These are phyloP conservation scores for Dilophus febrilis DNA, from an alignment of 2,888 invertebrate species.

Conservation along the genomic window DNA sequence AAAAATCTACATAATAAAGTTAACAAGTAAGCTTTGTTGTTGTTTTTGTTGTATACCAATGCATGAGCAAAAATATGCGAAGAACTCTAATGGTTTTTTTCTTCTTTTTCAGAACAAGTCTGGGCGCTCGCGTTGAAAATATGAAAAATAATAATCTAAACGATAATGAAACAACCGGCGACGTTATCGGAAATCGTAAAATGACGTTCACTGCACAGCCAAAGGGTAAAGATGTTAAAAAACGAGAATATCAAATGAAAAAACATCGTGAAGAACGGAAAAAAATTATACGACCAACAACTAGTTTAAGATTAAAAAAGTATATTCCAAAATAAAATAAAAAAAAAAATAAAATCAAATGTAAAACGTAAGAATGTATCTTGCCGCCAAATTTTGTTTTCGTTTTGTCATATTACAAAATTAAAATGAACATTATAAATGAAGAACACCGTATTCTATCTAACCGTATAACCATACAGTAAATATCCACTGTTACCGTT, in stretches of 20 bases:
- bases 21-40: constrained; percentile 29
- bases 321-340: constrained; percentile 23
- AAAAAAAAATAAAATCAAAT: no score
- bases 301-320: constrained; percentile 28
- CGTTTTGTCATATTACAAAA: no score
- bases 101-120: constrained; percentile 39
- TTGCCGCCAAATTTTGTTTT: no score
- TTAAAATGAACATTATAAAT: no score
- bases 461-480: constrained; percentile 42
- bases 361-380: no score
- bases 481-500: constrained; percentile 77
- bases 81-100: constrained; percentile 4
- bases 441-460: not conserved
- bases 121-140: constrained; percentile 49
- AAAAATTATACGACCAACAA: constrained; percentile 40
- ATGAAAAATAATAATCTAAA: constrained; percentile 14
- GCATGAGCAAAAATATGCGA: not conserved
- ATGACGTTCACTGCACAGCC: constrained; percentile 57
- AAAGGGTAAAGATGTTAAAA: constrained; percentile 36
- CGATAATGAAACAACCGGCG: constrained; percentile 31
- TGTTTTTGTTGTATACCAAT: no score
- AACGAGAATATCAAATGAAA: constrained; percentile 40
- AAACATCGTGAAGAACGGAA: constrained; percentile 54
- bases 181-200: constrained; percentile 55
- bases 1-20: constrained; percentile 33